Evolutionary conservation across 2,888 invertebrate genomes (phyloP), one percentile per base, ranked within the genome.

Genomic region (Cosmia trapezina): DNA sequence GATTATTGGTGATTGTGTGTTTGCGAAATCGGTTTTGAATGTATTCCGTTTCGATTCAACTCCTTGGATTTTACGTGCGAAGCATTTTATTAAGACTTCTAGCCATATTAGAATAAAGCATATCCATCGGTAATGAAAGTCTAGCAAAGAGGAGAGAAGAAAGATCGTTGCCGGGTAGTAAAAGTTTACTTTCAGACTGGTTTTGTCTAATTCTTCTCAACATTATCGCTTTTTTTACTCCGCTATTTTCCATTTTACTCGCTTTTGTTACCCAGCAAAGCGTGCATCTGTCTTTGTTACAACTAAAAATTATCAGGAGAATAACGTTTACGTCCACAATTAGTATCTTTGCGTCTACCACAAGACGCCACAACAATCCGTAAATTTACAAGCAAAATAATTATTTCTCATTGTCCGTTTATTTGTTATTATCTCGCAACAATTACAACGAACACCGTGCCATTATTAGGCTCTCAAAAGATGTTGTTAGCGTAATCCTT

Each of bases 371-470:
- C 68, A 70, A 82, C 84, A 86, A 79, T 78, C 85, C 80, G 78
- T 89, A 89, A 89, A 89, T 80, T 86, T 83, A 85, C 81, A 85
- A 82, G 80, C 80, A 73, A 90, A 90, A 89, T 87, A 88, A 91
- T 91, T 89, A 89, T 89, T 89, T 83, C 81, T 88, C 86, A 90
- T 92, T 92, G 90, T 91, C 82, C 85, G 80, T 88, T 90, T 91
- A 90, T 92, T 91, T 90, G 89, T 86, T 83, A 87, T 89, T 88
- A 89, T 88, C 87, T 89, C 76, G 71, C 78, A 84, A 82, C 83
- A 81, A 85, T 88, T 87, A 78, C 67, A 78, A 79, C 71, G 74
- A 68, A 70, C 57, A 76, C 41, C 68, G 76, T 41, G 41, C 65
- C 70, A 68, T 78, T 74, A 60, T 73, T 73, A 69, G 28, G 28